phyloP scores from a whole-genome alignment of 1,140 invertebrate species.

The Brachionus koreanus region DNA sequence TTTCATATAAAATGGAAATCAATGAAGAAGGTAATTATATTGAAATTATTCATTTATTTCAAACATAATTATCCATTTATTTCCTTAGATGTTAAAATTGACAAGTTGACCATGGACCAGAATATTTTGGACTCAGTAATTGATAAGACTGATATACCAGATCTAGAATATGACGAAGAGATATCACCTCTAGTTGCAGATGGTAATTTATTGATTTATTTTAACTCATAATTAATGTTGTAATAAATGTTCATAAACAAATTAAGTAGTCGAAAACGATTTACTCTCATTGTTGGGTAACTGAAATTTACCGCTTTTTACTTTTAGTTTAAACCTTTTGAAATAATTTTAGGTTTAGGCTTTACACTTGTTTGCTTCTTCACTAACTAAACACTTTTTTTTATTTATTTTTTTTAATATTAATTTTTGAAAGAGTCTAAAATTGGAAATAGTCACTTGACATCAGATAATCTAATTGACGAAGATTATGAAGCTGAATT shows the following conservation, averaged over 20 bases:
- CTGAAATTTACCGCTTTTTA: background rate
- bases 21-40: background rate
- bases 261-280: constrained; percentile 32
- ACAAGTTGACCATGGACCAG: background rate
- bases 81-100: background rate
- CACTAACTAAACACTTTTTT: background rate
- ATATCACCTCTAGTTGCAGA: constrained; percentile 30
- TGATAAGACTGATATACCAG: constrained; percentile 32
- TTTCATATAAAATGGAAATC: background rate
- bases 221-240: background rate
- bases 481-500: constrained; percentile 40
- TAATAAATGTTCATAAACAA: background rate
- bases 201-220: constrained; percentile 17
- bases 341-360: constrained; percentile 27
- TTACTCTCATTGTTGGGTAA: constrained; percentile 29
- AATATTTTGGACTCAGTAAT: background rate
- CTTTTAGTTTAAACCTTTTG: background rate
- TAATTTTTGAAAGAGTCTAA: constrained; percentile 13
- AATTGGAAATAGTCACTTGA: constrained; percentile 14
- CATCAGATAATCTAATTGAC: constrained; percentile 25
- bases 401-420: background rate
- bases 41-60: background rate
- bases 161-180: constrained; percentile 40
- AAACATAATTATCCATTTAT: background rate
- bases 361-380: background rate